A percentile compares a stretch with the other conserved stretches of the same genome.
Evolutionary conservation across 2,797 vertebrate species (phyloP).

Genomic region (Muscicapa striata): DNA sequence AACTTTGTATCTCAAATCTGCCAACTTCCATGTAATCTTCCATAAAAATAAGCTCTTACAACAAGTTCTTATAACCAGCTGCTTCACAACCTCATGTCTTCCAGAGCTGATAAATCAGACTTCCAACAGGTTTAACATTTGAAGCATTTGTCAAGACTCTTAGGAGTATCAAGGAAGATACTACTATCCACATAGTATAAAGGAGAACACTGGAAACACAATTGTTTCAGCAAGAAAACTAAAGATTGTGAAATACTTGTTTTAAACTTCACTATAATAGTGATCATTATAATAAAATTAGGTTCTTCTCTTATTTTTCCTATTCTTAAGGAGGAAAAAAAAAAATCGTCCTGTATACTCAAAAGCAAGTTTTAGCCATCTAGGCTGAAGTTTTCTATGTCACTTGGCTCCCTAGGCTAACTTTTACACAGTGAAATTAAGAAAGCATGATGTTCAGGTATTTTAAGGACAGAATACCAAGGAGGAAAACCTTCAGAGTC

Average conservation of each 20-base stretch:
- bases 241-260: not conserved
- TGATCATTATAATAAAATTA: not conserved
- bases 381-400: rapidly evolving
- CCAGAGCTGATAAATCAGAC: not conserved
- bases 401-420: not conserved
- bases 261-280: not conserved
- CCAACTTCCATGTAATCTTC: not conserved
- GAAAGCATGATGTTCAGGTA: not conserved
- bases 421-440: not conserved
- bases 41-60: not conserved
- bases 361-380: not conserved
- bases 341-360: not conserved
- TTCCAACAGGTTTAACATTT: not conserved
- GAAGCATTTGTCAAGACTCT: not conserved
- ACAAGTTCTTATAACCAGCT: not conserved
- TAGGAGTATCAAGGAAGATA: not conserved
- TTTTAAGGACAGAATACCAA: not conserved
- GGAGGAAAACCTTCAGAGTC: not conserved
- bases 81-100: not conserved
- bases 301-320: not conserved
- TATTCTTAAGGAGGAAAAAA: rapidly evolving
- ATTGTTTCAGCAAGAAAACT: rapidly evolving
- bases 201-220: not conserved
- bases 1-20: not conserved
- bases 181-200: not conserved